Conservation (phyloP, 2,113 vertebrate species). For the Ailurus styani region DNA sequence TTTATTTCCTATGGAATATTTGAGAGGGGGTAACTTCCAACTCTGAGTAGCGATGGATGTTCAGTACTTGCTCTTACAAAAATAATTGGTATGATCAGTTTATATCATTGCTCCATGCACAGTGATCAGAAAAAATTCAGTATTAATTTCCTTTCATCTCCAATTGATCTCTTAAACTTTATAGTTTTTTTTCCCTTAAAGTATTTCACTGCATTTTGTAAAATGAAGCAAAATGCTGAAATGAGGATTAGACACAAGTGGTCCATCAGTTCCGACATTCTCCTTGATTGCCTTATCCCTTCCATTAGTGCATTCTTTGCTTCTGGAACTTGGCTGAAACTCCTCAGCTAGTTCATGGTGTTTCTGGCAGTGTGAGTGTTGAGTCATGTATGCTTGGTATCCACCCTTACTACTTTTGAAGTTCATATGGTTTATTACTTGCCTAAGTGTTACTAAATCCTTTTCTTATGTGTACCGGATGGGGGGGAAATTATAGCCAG, state of each 20-base stretch:
- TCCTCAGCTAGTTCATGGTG: not conserved
- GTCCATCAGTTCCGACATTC: not conserved
- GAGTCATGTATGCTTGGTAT: not conserved
- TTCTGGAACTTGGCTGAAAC: not conserved
- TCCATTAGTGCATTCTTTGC: not conserved
- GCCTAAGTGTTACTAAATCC: not conserved
- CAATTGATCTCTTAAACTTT: not conserved
- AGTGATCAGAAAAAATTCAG: conserved; percentile 19
- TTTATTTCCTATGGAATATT: not conserved
- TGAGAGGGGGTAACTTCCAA: not conserved
- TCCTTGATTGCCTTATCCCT: not conserved
- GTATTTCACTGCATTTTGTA: conserved; percentile 17
- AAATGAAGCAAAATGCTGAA: not conserved
- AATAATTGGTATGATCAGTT: not conserved
- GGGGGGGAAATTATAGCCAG: not conserved
- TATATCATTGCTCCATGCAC: not conserved
- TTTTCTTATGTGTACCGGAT: not conserved
- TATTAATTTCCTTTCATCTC: conserved; percentile 15
- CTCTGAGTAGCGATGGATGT: not conserved
- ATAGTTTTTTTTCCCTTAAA: conserved; percentile 36
- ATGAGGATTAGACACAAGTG: not conserved
- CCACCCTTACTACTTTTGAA: not conserved
- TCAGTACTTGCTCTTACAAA: not conserved
- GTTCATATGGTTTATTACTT: conserved; percentile 15
- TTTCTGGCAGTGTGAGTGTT: not conserved